phyloP scores from a whole-genome alignment of 2,797 vertebrate genomes.

The Characodon lateralis region DNA sequence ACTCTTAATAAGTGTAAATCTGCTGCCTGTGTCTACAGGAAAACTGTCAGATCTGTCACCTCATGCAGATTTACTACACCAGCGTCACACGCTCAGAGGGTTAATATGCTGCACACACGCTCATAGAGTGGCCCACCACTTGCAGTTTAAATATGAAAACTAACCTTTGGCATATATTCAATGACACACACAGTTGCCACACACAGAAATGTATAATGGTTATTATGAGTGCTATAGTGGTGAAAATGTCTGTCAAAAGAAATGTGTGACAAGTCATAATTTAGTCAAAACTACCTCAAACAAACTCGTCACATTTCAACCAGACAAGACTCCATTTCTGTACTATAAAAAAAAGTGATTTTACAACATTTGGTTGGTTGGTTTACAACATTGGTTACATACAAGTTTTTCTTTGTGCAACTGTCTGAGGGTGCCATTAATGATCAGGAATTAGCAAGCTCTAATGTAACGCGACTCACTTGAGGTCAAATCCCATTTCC shows the following conservation, averaged over 20 bases:
- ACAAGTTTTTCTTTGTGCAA: not conserved
- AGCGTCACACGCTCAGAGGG: conserved; percentile 22
- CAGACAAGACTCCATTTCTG: not conserved
- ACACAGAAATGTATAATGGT: not conserved
- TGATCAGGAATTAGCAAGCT: not conserved
- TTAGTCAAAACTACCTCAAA: not conserved
- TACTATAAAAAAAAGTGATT: not conserved
- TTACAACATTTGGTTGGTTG: not conserved
- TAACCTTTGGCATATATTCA: conserved; percentile 18
- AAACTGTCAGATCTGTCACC: conserved; percentile 37
- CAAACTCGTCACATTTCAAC: not conserved
- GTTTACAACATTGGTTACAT: not conserved
- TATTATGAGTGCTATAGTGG: not conserved
- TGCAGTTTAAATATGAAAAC: conserved; percentile 18
- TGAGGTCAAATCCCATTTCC: not conserved
- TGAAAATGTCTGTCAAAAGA: not conserved
- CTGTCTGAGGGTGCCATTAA: not conserved
- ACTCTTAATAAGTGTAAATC: conserved; percentile 48
- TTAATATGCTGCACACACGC: conserved; percentile 9
- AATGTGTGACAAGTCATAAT: not conserved
- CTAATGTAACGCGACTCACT: not conserved
- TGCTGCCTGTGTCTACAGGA: conserved; percentile 34
- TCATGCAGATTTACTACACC: conserved; percentile 36
- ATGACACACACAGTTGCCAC: not conserved
- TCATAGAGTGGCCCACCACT: not conserved